Base-by-base conservation (phyloP, 2,113 vertebrate species). In the Perca flavescens region DNA sequence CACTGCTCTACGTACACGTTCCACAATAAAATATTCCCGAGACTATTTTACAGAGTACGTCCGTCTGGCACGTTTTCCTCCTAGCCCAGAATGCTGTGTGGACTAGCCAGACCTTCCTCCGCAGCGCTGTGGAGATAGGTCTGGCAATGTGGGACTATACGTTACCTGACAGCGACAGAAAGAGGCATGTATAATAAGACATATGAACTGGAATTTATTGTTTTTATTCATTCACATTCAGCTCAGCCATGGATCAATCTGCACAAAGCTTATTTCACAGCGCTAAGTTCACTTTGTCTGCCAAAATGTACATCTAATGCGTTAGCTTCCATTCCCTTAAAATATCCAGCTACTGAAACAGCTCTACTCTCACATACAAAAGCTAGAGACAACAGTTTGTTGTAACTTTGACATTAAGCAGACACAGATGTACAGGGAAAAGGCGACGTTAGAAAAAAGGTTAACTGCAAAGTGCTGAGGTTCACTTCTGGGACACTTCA, bases 401-500 rank as follows among this genome's bases (percentile, higher is more conserved):
- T 70, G 57, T 11, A 64, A 64, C 58, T 66, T 47, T 63, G 69
- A 77, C 68, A 63, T 10, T 14, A 28, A 66, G 65, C 50, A 40
- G 60, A 60, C 11, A 22, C 5, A 60, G 16, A 9, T 36, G 31
- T 31, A 79, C 43, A 69, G 47, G 47, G 60, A 58, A 34, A 50
- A 77, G 53, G 80, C 6, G 66, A 66, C n/a, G 52, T 67, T n/a
- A 74, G 52, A 83, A 77, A 43, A 71, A 71, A 71, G 53, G 21
- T 53, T 28, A 9, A 8, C n/a, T 21, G 60, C 17, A 72, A 14
- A 63, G n/a, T 52, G 57, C 31, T 34, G 53, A 17, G 36, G 66
- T 88, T 95, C 84, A 95, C 84, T 94, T 94, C 79, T 87, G 60
- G 40, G 89, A 83, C 9, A 89, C 90, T 62, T 95, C 93, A 19